Conservation (phyloP, 1,140 invertebrate species). For the Proales similis region DNA sequence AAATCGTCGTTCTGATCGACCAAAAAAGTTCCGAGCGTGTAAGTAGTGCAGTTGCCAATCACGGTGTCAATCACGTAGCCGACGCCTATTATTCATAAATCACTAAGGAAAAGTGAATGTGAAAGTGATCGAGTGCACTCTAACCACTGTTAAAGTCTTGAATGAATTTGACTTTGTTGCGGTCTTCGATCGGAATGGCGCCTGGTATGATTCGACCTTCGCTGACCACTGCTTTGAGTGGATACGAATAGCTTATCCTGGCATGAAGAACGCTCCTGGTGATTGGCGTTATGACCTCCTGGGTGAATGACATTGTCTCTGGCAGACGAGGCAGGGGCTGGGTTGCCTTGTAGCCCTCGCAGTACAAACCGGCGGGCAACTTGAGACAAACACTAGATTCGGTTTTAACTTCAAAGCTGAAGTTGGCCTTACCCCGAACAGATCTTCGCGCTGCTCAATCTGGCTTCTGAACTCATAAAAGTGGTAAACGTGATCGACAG, state of each 20-base stretch:
- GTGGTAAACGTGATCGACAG: conserved; percentile 13
- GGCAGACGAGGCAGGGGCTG: neutral
- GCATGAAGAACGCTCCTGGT: too few species aligned
- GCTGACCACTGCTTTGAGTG: too few species aligned
- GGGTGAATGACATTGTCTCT: conserved; percentile 15
- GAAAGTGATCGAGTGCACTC: neutral
- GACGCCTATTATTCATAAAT: neutral
- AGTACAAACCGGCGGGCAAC: conserved; percentile 15
- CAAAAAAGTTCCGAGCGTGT: conserved; percentile 1
- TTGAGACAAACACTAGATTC: neutral
- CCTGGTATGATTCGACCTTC: too few species aligned
- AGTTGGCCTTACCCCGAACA: conserved; percentile 16
- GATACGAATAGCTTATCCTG: too few species aligned
- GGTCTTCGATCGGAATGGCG: too few species aligned
- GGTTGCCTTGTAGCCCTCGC: conserved; percentile 5
- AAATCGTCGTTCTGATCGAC: conserved; percentile 15
- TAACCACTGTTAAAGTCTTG: conserved; percentile 35
- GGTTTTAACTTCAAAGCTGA: neutral
- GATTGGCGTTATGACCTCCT: too few species aligned
- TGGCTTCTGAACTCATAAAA: conserved; percentile 20
- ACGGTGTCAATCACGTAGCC: conserved; percentile 26
- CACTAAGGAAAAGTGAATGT: neutral
- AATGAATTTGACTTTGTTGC: conserved; percentile 19
- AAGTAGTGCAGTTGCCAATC: conserved; percentile 13
- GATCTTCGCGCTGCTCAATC: conserved; percentile 3